These are phyloP conservation scores for Zalophus californianus DNA, from an alignment of 2,797 vertebrate genomes.

Conservation along the genomic window DNA sequence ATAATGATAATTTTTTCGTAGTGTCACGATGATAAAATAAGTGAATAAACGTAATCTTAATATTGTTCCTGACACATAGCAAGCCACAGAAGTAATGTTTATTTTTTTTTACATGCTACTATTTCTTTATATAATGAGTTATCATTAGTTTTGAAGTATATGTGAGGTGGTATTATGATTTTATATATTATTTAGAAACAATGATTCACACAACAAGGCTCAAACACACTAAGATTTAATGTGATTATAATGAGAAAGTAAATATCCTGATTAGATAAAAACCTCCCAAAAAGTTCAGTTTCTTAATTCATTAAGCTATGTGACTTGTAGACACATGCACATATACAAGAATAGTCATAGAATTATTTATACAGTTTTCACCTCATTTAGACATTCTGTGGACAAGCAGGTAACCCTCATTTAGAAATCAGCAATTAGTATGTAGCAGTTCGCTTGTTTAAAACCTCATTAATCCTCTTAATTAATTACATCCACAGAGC, in stretches of 20 bases:
- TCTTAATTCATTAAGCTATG: neutral
- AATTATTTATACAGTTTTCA: neutral
- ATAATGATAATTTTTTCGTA: neutral
- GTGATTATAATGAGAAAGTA: neutral
- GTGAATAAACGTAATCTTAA: neutral
- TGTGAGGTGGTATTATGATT: neutral
- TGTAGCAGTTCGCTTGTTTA: neutral
- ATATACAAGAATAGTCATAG: neutral
- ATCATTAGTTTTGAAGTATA: neutral
- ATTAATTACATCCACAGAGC: neutral
- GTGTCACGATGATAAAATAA: neutral
- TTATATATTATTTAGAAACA: neutral
- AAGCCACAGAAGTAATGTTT: neutral
- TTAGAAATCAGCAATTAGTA: conserved; percentile 33
- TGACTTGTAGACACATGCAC: neutral
- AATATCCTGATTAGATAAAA: neutral
- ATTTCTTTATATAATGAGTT: neutral
- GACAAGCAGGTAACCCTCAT: neutral
- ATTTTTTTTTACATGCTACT: neutral
- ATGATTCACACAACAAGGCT: neutral
- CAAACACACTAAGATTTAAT: neutral
- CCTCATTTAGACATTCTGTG: neutral
- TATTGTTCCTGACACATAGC: neutral
- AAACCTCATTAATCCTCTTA: neutral
- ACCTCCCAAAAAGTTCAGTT: neutral